Evolutionary conservation across 2,113 vertebrate species (phyloP).

Genomic region (Heptranchias perlo): DNA sequence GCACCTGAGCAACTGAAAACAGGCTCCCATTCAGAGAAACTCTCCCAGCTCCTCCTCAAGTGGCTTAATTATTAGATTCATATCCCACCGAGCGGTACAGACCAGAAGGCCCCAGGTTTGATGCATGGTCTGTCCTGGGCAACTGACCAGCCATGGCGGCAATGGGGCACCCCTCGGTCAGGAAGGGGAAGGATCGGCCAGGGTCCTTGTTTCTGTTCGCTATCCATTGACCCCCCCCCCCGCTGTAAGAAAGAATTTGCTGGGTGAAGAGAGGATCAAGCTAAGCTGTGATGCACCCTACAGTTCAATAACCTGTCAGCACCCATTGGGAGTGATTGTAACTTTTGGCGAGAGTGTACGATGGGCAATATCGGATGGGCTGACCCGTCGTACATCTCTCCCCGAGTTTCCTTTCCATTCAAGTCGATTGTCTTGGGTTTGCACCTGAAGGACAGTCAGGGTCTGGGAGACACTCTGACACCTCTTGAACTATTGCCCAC

Average conservation of each 20-base stretch:
- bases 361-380: neutral
- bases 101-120: neutral
- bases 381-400: neutral
- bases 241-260: neutral
- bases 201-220: neutral
- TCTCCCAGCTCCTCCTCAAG: neutral
- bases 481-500: neutral
- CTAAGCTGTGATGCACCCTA: neutral
- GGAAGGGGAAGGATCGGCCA: neutral
- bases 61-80: neutral
- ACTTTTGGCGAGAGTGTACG: neutral
- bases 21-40: neutral
- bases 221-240: neutral
- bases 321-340: neutral
- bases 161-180: neutral
- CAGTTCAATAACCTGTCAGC: neutral
- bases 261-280: neutral
- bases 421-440: neutral
- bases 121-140: neutral
- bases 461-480: neutral
- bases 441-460: neutral
- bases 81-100: neutral
- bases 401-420: neutral
- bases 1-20: neutral
- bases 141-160: neutral